Percentiles rank a stretch among this genome's conserved stretches.
Evolutionary conservation across 1,140 invertebrate genomes (phyloP).

Genomic region (Drosophila teissieri): DNA sequence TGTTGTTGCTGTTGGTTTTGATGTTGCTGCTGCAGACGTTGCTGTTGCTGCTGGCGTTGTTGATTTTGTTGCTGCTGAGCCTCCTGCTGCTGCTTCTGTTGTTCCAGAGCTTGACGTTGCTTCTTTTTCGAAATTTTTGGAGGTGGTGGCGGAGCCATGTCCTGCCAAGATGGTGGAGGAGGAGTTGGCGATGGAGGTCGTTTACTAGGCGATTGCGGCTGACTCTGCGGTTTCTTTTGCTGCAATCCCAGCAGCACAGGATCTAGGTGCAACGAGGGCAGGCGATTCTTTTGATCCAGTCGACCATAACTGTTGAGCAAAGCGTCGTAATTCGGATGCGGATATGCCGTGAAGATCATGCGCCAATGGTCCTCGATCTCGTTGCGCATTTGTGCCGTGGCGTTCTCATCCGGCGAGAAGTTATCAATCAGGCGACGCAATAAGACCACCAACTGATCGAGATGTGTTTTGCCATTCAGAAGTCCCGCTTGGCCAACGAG

Average conservation of each 20-base stretch:
- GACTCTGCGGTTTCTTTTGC: slow-evolving; percentile 19
- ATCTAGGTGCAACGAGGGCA: slow-evolving; percentile 61
- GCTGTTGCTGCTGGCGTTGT: background rate
- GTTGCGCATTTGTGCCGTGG: slow-evolving; percentile 81
- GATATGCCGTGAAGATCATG: slow-evolving; percentile 84
- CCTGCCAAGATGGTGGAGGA: slow-evolving; percentile 35
- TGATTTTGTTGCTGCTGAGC: slow-evolving; percentile 30
- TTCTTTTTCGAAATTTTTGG: slow-evolving; percentile 23
- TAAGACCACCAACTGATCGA: slow-evolving; percentile 84
- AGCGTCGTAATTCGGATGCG: slow-evolving; percentile 85
- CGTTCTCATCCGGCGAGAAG: slow-evolving; percentile 77
- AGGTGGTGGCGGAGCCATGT: slow-evolving; percentile 38
- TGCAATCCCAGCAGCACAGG: slow-evolving; percentile 63
- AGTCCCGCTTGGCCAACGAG: slow-evolving; percentile 86
- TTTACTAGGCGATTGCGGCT: slow-evolving; percentile 18
- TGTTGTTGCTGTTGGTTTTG: slow-evolving; percentile 14
- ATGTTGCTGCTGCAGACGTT: slow-evolving; percentile 7
- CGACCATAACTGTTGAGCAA: slow-evolving; percentile 84
- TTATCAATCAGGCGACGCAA: slow-evolving; percentile 84
- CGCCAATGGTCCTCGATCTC: slow-evolving; percentile 85
- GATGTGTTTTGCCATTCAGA: slow-evolving; percentile 84
- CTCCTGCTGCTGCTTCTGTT: background rate
- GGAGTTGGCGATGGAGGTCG: slow-evolving; percentile 19
- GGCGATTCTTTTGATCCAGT: slow-evolving; percentile 63
- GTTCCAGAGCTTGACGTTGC: slow-evolving; percentile 17